These are phyloP conservation scores for Chrysocyon brachyurus DNA, from an alignment of 2,797 vertebrate species.

Conservation along the genomic window DNA sequence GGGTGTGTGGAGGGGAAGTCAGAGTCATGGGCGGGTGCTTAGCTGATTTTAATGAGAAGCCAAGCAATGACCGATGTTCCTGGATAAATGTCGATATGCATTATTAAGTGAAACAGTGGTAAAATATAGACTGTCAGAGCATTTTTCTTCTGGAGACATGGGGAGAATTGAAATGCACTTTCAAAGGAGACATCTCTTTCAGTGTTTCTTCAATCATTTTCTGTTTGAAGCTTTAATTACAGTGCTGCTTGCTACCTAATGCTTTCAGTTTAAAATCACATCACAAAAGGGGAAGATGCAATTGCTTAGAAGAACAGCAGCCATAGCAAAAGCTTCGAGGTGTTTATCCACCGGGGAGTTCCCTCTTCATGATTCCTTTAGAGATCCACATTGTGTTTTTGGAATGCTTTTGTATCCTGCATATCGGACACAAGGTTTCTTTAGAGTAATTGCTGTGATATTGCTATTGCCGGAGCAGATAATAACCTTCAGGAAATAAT, in stretches of 20 bases:
- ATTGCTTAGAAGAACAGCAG: slow-evolving; percentile 22
- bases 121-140: slow-evolving; percentile 84
- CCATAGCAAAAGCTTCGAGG: neutral
- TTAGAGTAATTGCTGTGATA: neutral
- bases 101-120: slow-evolving; percentile 84
- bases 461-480: neutral
- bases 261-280: slow-evolving; percentile 72
- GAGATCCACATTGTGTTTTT: slow-evolving; percentile 47
- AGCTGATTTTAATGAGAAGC: slow-evolving; percentile 66
- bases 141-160: slow-evolving; percentile 74
- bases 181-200: slow-evolving; percentile 79
- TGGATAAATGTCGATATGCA: slow-evolving; percentile 83
- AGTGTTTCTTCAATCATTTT: slow-evolving; percentile 67
- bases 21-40: slow-evolving; percentile 55
- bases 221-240: slow-evolving; percentile 84
- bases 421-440: neutral
- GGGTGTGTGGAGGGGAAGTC: neutral
- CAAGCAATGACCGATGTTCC: slow-evolving; percentile 58
- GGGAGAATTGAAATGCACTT: slow-evolving; percentile 82
- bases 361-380: neutral
- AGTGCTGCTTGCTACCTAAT: slow-evolving; percentile 60
- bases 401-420: neutral
- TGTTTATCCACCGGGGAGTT: slow-evolving; percentile 52
- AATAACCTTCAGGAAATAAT: slow-evolving; percentile 37
- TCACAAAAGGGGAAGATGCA: slow-evolving; percentile 50